phyloP scores from a whole-genome alignment of 2,113 vertebrate genomes.

The Gorsachius goisagi region DNA sequence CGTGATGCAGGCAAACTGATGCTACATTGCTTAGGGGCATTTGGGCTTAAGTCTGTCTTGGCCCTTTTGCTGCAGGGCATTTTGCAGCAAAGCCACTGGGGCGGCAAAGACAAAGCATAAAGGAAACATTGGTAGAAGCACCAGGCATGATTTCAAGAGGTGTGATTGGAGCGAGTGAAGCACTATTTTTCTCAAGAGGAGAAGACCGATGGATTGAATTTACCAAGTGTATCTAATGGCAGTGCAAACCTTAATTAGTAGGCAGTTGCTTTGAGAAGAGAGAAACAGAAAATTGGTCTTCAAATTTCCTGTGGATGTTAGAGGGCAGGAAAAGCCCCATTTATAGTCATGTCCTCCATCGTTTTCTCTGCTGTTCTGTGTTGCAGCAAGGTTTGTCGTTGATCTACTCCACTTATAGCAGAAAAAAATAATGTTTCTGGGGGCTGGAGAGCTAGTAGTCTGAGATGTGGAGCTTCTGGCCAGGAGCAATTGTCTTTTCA shows the following conservation, averaged over 20 bases:
- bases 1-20: neutral
- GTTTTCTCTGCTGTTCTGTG: neutral
- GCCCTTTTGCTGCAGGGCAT: neutral
- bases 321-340: neutral
- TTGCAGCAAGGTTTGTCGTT: neutral
- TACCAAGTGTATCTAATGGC: neutral
- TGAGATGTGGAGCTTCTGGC: neutral
- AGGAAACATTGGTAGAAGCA: neutral
- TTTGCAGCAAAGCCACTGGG: neutral
- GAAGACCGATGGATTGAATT: neutral
- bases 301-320: neutral
- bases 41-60: neutral
- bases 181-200: neutral
- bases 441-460: neutral
- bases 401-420: neutral
- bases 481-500: neutral
- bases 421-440: neutral
- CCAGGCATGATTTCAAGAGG: neutral
- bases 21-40: fast-evolving
- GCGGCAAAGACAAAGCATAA: neutral
- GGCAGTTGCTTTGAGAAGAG: neutral
- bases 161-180: neutral
- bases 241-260: neutral
- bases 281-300: neutral
- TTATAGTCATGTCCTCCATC: neutral